Conservation (phyloP, 1,140 invertebrate species). For the Lepidurus packardi region DNA sequence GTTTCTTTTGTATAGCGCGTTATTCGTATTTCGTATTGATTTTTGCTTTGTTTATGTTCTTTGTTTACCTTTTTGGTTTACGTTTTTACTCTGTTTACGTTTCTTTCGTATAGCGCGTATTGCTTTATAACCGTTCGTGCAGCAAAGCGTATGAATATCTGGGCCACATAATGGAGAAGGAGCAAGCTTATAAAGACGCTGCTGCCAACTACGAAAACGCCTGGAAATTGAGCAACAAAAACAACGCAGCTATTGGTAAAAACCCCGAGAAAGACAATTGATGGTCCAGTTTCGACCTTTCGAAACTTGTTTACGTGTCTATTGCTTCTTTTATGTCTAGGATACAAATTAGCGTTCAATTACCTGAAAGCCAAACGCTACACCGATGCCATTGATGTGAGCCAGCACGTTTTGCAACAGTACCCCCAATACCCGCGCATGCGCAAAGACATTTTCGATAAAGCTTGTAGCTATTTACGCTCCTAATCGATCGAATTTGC, state of each 20-base stretch:
- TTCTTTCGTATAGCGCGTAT: conserved; percentile 50
- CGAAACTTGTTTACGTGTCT: conserved; percentile 24
- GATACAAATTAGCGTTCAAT: conserved; percentile 88
- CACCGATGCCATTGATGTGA: conserved; percentile 78
- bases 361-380: conserved; percentile 84
- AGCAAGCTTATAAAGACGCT: conserved; percentile 83
- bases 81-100: background rate
- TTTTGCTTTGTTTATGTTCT: background rate
- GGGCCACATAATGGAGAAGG: conserved; percentile 84
- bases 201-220: conserved; percentile 73
- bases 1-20: too few relatives aligned
- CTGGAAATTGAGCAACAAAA: conserved; percentile 73
- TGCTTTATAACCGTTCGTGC: conserved; percentile 85
- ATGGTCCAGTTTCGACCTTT: conserved; percentile 27
- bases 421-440: conserved; percentile 87
- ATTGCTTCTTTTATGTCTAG: conserved; percentile 46
- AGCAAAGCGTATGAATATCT: conserved; percentile 83
- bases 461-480: conserved; percentile 77
- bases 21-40: too few relatives aligned
- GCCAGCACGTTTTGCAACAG: conserved; percentile 69
- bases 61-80: background rate
- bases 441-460: conserved; percentile 88
- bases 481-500: conserved; percentile 46
- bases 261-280: conserved; percentile 19
- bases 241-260: conserved; percentile 66